Percentiles rank a stretch among this genome's conserved stretches.
phyloP scores from a whole-genome alignment of 2,888 invertebrate species.

The Tachina lurida region DNA sequence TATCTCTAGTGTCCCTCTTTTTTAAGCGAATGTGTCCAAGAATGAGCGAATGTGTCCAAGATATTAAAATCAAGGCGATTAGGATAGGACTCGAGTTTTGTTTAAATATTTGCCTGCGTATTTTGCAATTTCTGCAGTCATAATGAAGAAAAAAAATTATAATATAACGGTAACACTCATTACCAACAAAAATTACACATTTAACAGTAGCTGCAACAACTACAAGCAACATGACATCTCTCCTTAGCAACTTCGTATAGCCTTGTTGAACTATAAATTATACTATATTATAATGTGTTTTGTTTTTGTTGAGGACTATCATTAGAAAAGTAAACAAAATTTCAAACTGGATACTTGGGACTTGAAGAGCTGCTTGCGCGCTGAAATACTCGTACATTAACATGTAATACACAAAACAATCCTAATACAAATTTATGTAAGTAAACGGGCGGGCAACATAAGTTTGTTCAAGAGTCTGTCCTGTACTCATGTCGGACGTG shows the following conservation, averaged over 20 bases:
- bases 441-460: conserved; percentile 26
- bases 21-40: too few relatives aligned
- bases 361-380: conserved; percentile 14
- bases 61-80: too few relatives aligned
- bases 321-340: conserved; percentile 68
- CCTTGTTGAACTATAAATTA: conserved; percentile 25
- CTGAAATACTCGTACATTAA: neutral
- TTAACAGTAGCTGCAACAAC: conserved; percentile 26
- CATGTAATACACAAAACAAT: neutral
- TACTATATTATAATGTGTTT: conserved; percentile 21
- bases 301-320: conserved; percentile 55
- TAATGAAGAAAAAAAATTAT: neutral
- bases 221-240: conserved; percentile 35
- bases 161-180: neutral
- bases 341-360: conserved; percentile 52
- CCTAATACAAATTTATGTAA: neutral
- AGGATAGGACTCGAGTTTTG: too few relatives aligned
- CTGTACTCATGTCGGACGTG: neutral
- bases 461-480: conserved; percentile 5
- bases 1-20: too few relatives aligned
- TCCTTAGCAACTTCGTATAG: conserved; percentile 62
- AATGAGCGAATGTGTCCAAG: too few relatives aligned
- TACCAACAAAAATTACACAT: conserved; percentile 23
- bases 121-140: too few relatives aligned
- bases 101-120: too few relatives aligned